Evolutionary conservation across 2,888 invertebrate genomes (phyloP), one percentile per base, ranked within the genome.

Genomic region (Ditula angustiorana): DNA sequence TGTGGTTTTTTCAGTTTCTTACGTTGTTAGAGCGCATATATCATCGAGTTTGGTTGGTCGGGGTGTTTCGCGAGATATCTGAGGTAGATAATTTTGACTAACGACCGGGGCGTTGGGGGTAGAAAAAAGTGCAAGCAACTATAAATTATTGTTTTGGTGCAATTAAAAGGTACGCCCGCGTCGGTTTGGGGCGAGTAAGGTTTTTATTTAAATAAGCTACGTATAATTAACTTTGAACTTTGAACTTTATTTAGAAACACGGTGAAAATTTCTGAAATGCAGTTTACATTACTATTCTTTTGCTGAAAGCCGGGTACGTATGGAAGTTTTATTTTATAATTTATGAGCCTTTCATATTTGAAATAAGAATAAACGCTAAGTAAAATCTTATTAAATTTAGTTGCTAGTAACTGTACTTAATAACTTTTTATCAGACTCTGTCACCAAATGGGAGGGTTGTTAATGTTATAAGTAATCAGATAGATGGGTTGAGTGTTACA

Each of bases 21-120:
- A 79, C 80, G 82, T 82, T 85, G 78, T 79, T 80, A 78, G 75
- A 73, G 73, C 76, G 79, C 79, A 86, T 90, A 84, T 82, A 88
- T 90, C 89, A 89, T 79, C 81, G 69, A 69, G 74, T 71, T 73
- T 60, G 77, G 70, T 53, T 33, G 77, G 70, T 53, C 46, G 76
- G 74, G 71, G 74, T 81, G 75, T 81, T 79, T 81, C 72, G 74
- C 75, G 68, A 84, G 92, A 91, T 91, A 90, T 89, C 86, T 83
- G 81, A 80, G 81, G 76, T 84, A 91, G 92, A 92, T 92, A 85
- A 91, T 89, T 91, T 90, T 91, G 91, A 92, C 80, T 90, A 89
- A 92, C 88, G 84, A 84, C 83, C 73, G 74, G 70, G 72, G 82
- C 75, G 75, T 77, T 74, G 78, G 77, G 73, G 79, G 76, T 80